Conservation (phyloP, 2,113 vertebrate genomes). For the Phasianus colchicus region DNA sequence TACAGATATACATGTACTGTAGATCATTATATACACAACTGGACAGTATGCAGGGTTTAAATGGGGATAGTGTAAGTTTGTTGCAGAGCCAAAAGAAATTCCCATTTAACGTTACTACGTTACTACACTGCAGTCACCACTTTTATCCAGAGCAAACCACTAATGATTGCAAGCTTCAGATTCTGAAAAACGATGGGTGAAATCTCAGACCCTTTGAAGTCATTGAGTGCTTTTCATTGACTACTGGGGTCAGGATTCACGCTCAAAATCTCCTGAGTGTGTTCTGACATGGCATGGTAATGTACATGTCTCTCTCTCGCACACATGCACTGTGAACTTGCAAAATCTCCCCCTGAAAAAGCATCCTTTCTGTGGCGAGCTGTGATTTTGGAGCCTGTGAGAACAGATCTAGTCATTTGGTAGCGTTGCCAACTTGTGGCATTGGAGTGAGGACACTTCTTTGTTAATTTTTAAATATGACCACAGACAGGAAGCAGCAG, state of each 20-base stretch:
- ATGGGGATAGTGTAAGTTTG: background rate
- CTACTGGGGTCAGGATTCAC: conserved; percentile 56
- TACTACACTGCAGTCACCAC: background rate
- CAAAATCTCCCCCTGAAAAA: background rate
- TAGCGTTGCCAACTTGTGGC: background rate
- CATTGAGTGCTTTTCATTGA: conserved; percentile 62
- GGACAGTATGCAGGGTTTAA: background rate
- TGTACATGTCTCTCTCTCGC: background rate
- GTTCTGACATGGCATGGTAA: background rate
- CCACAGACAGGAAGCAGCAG: background rate
- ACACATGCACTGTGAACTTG: background rate
- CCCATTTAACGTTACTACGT: background rate
- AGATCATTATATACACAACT: background rate
- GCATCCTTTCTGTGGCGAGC: background rate
- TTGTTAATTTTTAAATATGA: background rate
- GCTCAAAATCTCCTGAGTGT: conserved; percentile 21
- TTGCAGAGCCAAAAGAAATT: background rate
- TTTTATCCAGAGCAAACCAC: background rate
- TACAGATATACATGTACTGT: background rate
- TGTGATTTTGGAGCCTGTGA: background rate
- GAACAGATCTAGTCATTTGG: background rate
- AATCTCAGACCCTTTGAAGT: conserved; percentile 58
- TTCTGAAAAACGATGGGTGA: conserved; percentile 67
- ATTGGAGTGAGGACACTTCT: background rate
- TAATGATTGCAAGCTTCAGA: conserved; percentile 49